Evolutionary conservation across 1,140 invertebrate genomes (phyloP).

Genomic region (Notospermus geniculatus): DNA sequence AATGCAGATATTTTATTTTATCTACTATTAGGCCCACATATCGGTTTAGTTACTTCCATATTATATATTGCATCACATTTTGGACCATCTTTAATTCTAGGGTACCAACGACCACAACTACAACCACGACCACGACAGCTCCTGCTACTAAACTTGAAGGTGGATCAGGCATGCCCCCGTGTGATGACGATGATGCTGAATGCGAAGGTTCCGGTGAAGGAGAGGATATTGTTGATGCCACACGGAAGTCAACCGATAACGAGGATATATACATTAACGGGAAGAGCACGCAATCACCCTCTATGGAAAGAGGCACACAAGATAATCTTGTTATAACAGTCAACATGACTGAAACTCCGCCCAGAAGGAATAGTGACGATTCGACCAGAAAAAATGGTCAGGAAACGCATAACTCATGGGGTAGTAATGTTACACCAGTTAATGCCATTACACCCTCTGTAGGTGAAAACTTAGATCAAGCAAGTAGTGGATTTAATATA

Average conservation of each 20-base stretch:
- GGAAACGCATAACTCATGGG: not conserved
- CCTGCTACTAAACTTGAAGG: not conserved
- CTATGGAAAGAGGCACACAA: constrained; percentile 2
- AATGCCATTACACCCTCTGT: not conserved
- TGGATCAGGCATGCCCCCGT: constrained; percentile 2
- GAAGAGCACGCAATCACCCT: not conserved
- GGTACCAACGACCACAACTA: not conserved
- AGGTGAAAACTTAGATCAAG: not conserved
- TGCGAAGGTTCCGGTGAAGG: constrained; percentile 2
- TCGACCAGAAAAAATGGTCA: not conserved
- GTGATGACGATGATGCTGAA: constrained; percentile 11
- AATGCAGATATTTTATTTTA: too few species aligned
- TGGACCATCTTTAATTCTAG: too few species aligned
- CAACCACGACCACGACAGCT: not conserved
- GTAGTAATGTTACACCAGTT: not conserved
- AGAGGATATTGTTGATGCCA: not conserved
- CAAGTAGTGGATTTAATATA: not conserved
- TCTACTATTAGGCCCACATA: too few species aligned
- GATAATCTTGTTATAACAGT: not conserved
- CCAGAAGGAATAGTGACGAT: not conserved
- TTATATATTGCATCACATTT: too few species aligned
- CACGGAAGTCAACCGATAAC: not conserved
- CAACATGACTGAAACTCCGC: constrained; percentile 10
- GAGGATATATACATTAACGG: constrained; percentile 4
- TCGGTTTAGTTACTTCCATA: too few species aligned